Evolutionary conservation across 2,888 invertebrate genomes (phyloP), one percentile per base, ranked within the genome.

Genomic region (Drosophila eohydei): DNA sequence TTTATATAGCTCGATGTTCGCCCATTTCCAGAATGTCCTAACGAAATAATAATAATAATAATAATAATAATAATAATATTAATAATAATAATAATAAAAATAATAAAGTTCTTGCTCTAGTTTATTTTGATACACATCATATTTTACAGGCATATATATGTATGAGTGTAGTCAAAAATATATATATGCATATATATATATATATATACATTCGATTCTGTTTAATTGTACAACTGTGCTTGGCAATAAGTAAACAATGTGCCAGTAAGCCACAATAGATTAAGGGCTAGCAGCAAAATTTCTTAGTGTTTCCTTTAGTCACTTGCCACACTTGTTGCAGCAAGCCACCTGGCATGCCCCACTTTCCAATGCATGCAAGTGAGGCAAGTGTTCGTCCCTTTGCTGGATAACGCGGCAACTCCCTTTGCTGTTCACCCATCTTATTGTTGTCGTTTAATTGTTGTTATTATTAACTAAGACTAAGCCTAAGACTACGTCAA

Each of bases 401-500:
- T 21, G 21, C 21, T 21, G 21, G 21, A 21, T 21, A 21, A 21
- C 1, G 21, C 21, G 21, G 16, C 16, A 21, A 7, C 16, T 58
- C 48, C 28, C 43, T 38, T 56, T 59, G 60, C 43, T 50, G 26
- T 52, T 44, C 34, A 44, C 30, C 40, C 40, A 61, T 56, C 48
- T 69, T 51, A 55, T 56, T 65, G 65, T 71, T 71, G 72, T 44
- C 66, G 48, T 83, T 75, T 65, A 48, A 52, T 60, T 73, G 63
- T 64, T 81, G 72, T 72, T 76, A 58, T 66, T 72, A 61, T 60
- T 60, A 46, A 46, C 68, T 69, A 72, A 66, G 66, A 75, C 64
- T 74, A 66, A 56, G 51, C 41, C 63, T 66, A 74, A 83, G 83
- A 83, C 81, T 76, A 78, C 44, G 65, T 34, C 48, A 71, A 64